Base-by-base conservation (phyloP, 2,888 invertebrate genomes). In the Polydrusus cervinus region DNA sequence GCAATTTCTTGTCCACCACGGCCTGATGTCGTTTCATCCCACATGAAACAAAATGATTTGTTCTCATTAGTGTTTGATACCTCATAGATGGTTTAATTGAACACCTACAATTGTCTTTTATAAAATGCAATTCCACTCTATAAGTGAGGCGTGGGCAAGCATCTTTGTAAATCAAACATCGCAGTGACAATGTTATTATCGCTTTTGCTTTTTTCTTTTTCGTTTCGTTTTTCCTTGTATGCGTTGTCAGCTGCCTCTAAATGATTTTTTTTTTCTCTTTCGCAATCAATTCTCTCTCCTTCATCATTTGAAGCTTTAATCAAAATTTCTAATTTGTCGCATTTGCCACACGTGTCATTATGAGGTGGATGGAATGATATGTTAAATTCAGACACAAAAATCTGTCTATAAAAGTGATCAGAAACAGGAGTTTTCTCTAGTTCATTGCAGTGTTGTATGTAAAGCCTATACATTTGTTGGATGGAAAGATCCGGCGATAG, bases 1-100 rank as follows among this genome's bases (percentile, higher is more conserved):
- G 69, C 60, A 38, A 69, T 69, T 60, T 69, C 57, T 40, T 69
- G 69, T 38, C 69, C 69, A 16, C 69, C 69, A n/a, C 69, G 34
- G 25, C 69, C 45, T 11, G 40, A n/a, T 9, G 38, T 51, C 14
- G 67, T 40, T 69, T 60, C 69, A 45, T 69, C 45, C 55, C 57
- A 69, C 18, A 57, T 60, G 53, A 40, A 60, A 60, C 69, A 69
- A 38, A 38, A 38, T 38, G 38, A n/a, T n/a, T n/a, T n/a, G n/a
- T n/a, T n/a, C n/a, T n/a, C n/a, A n/a, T n/a, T n/a, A n/a, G n/a
- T n/a, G n/a, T n/a, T n/a, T n/a, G n/a, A n/a, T n/a, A n/a, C n/a
- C n/a, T n/a, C n/a, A n/a, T n/a, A n/a, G n/a, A n/a, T n/a, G n/a
- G n/a, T n/a, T n/a, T n/a, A n/a, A n/a, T n/a, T n/a, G n/a, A n/a